Evolutionary conservation across 2,113 vertebrate species (phyloP).

Genomic region (Thymallus thymallus): DNA sequence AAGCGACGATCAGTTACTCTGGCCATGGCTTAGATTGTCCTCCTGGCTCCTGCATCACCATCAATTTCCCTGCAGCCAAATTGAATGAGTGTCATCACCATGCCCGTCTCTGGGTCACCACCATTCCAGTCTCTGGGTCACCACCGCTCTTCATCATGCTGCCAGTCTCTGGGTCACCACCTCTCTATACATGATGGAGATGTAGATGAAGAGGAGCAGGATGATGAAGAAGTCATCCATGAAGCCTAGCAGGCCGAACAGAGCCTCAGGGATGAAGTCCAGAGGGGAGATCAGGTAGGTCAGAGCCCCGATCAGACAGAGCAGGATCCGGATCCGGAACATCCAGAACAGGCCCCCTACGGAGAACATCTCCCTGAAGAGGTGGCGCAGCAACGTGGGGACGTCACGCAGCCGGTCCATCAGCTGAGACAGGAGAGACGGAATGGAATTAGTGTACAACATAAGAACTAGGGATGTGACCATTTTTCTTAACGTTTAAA

Average conservation of each 20-base stretch:
- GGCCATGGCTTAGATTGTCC: too few species aligned
- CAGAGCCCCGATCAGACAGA: constrained; percentile 90
- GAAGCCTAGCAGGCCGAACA: constrained; percentile 96
- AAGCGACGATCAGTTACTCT: too few species aligned
- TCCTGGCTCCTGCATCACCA: too few species aligned
- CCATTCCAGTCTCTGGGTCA: constrained; percentile 34
- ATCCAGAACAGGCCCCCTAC: constrained; percentile 97
- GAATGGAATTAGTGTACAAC: neutral
- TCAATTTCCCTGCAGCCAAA: too few species aligned
- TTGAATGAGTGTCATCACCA: neutral
- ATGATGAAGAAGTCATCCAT: constrained; percentile 98
- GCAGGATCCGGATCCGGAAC: constrained; percentile 95
- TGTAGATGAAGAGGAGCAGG: constrained; percentile 93
- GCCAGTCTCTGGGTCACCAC: constrained; percentile 90
- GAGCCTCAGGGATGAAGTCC: constrained; percentile 94
- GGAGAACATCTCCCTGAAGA: constrained; percentile 96
- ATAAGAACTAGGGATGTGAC: neutral
- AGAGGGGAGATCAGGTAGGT: constrained; percentile 92
- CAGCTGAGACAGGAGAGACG: constrained; percentile 65
- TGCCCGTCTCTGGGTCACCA: constrained; percentile 50
- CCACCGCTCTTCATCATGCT: neutral
- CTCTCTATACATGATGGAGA: constrained; percentile 98
- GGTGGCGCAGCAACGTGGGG: constrained; percentile 91
- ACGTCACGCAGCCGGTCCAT: constrained; percentile 94
- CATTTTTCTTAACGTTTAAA: too few species aligned